These are phyloP conservation scores for Lacerta agilis DNA, from an alignment of 2,797 vertebrate species.

Conservation along the genomic window DNA sequence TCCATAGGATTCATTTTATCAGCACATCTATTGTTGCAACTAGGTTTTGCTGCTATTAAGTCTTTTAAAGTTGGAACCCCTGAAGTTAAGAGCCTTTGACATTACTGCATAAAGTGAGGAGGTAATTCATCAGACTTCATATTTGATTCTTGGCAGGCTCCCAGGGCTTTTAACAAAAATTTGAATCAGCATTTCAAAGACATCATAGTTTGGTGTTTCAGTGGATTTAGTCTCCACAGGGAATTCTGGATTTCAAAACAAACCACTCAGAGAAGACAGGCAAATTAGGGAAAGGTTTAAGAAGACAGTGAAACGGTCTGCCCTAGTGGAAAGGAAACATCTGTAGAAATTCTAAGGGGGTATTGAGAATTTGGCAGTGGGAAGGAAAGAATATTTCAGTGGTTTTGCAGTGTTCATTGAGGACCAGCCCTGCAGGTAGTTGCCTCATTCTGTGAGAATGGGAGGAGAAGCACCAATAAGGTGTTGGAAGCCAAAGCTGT, in stretches of 20 bases:
- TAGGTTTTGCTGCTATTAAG: constrained; percentile 20
- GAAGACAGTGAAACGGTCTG: rapidly evolving
- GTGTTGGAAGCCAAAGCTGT: too few species aligned
- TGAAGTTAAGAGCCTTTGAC: constrained; percentile 37
- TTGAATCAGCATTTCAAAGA: constrained; percentile 41
- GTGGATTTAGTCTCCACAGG: constrained; percentile 12
- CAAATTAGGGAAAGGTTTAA: constrained; percentile 1
- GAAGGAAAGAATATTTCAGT: background rate
- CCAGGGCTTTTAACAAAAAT: background rate
- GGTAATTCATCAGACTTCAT: background rate
- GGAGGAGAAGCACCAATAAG: too few species aligned
- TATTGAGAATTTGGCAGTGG: rapidly evolving
- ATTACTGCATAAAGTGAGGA: background rate
- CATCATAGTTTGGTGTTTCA: background rate
- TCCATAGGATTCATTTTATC: constrained; percentile 9
- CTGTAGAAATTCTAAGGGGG: constrained; percentile 10
- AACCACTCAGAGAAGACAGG: constrained; percentile 22
- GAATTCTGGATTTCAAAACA: constrained; percentile 24
- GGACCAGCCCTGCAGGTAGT: too few species aligned
- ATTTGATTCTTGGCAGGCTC: background rate
- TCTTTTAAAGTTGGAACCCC: constrained; percentile 1
- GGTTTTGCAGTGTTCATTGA: background rate
- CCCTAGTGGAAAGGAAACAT: background rate
- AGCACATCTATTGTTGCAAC: constrained; percentile 17
- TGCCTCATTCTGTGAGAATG: too few species aligned